Conservation (phyloP, 2,888 invertebrate species). For the Parasteatoda lunata region DNA sequence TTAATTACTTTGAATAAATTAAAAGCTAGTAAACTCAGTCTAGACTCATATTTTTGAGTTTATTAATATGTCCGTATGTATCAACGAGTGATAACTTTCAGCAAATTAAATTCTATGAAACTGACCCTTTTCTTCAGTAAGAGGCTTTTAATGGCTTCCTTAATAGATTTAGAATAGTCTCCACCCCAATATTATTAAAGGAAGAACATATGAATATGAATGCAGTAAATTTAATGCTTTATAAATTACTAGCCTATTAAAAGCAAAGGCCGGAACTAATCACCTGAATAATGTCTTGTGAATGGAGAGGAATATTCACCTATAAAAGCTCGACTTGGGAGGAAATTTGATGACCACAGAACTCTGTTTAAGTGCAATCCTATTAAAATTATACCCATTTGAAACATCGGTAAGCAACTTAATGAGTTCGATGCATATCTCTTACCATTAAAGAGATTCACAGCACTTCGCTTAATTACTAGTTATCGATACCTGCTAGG, state of each 20-base stretch:
- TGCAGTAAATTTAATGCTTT: conserved; percentile 36
- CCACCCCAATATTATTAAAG: conserved; percentile 12
- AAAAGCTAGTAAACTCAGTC: too few relatives aligned
- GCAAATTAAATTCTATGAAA: conserved; percentile 5
- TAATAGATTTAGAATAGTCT: conserved; percentile 17
- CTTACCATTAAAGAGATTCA: not conserved
- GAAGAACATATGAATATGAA: conserved; percentile 1
- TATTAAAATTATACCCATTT: not conserved
- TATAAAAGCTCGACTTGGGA: not conserved
- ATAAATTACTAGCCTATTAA: conserved; percentile 49
- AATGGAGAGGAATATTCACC: not conserved
- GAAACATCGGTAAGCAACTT: not conserved
- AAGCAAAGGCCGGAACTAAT: conserved; percentile 8
- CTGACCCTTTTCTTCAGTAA: not conserved
- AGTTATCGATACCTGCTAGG: not conserved
- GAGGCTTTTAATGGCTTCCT: conserved; percentile 24
- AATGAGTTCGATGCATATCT: not conserved
- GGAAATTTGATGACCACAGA: not conserved
- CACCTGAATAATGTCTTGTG: not conserved
- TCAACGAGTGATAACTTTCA: not conserved
- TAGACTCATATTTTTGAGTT: too few relatives aligned
- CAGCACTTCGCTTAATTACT: not conserved
- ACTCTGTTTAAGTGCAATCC: not conserved
- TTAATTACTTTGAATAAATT: too few relatives aligned
- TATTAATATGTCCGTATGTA: not conserved